phyloP scores from a whole-genome alignment of 2,113 vertebrate species.

The Probosciger aterrimus region DNA sequence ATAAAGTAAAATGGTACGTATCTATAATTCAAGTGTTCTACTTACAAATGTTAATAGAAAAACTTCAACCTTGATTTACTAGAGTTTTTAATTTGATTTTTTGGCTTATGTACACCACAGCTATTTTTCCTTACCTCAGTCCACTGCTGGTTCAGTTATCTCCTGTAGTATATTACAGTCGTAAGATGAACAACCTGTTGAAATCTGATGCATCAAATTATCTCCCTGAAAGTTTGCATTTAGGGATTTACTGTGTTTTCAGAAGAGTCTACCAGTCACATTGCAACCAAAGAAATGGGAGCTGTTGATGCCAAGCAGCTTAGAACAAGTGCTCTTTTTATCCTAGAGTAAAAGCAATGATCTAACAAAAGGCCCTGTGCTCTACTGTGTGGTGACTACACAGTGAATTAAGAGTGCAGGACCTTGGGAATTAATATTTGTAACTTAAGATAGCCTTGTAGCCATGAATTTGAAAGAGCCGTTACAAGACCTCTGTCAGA shows the following conservation, averaged over 20 bases:
- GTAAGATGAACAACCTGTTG: neutral
- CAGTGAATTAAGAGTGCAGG: neutral
- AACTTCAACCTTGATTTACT: neutral
- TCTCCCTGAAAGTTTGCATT: neutral
- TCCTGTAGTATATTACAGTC: neutral
- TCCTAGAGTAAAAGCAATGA: neutral
- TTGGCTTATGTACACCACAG: neutral
- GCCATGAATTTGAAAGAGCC: neutral
- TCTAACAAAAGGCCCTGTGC: neutral
- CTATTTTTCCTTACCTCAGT: neutral
- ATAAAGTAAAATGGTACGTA: constrained; percentile 85
- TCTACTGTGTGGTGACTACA: neutral
- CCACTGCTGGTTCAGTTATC: neutral
- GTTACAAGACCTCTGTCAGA: neutral
- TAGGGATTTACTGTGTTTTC: neutral
- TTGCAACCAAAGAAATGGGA: neutral
- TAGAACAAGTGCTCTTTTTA: neutral
- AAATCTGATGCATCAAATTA: neutral
- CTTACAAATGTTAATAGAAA: neutral
- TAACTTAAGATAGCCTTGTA: neutral
- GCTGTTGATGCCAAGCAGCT: neutral
- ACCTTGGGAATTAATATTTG: neutral
- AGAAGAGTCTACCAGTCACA: neutral
- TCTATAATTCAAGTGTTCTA: neutral
- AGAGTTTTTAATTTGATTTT: neutral